Evolutionary conservation across 2,888 invertebrate species (phyloP).

Genomic region (Sphaerophoria taeniata): DNA sequence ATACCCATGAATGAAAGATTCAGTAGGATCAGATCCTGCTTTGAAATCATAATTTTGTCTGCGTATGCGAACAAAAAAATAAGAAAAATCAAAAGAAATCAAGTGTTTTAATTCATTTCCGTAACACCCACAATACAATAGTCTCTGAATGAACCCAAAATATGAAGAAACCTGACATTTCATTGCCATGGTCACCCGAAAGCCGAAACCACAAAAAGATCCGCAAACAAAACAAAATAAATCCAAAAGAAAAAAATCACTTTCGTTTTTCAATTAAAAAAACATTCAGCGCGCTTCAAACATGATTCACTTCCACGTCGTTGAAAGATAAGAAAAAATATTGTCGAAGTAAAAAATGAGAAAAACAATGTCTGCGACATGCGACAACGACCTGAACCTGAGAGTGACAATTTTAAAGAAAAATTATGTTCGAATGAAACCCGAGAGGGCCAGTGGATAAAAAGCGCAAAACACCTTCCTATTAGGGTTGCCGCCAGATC

Average conservation of each 20-base stretch:
- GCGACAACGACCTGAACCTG: constrained; percentile 14
- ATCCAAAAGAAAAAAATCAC: constrained; percentile 36
- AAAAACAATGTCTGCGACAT: constrained; percentile 32
- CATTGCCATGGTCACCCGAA: constrained; percentile 56
- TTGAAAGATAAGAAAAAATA: background rate
- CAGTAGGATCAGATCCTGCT: too few species aligned
- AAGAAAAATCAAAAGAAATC: background rate
- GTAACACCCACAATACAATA: background rate
- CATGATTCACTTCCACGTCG: constrained; percentile 47
- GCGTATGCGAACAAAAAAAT: background rate
- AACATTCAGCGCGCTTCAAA: constrained; percentile 10
- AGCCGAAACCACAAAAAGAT: constrained; percentile 21
- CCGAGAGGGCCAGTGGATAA: constrained; percentile 2
- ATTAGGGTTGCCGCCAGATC: background rate
- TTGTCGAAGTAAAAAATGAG: constrained; percentile 17
- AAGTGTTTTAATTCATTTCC: constrained; percentile 11
- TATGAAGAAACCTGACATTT: constrained; percentile 39
- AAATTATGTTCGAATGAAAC: constrained; percentile 17
- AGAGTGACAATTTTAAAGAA: constrained; percentile 33
- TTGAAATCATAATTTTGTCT: too few species aligned
- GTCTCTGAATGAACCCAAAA: background rate
- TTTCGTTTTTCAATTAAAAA: constrained; percentile 59
- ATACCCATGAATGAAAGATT: too few species aligned
- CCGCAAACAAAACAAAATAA: constrained; percentile 3
- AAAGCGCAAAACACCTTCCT: constrained; percentile 18